Evolutionary conservation across 1,140 invertebrate genomes (phyloP), one percentile per base, ranked within the genome.

Genomic region (Probaryconus sp.): DNA sequence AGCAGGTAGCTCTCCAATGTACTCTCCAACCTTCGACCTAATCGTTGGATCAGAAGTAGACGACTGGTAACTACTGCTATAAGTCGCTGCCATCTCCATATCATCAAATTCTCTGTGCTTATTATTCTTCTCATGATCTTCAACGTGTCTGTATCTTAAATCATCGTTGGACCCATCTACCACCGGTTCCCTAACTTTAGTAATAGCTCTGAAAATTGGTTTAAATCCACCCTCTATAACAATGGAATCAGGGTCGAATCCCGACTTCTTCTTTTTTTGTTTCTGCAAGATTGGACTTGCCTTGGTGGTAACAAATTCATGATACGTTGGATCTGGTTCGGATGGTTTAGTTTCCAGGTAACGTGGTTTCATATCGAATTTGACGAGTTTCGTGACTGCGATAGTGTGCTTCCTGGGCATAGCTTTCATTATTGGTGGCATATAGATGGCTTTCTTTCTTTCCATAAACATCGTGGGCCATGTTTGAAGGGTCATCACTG

Each of bases 141-240:
- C 24, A 1, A 1, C 0, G 10, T 13, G 16, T 14, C 20, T 35
- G 20, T 63, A 2, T 90, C 84, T 38, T 89, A 89, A 3, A 83
- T 87, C 28, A 89, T 67, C 38, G 35, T 35, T 9, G n/a, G 26
- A n/a, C 7, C 16, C 7, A 60, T 70, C 5, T 73, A 68, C 5
- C 56, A 60, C 24, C 30, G 31, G 72, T 67, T 13, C 83, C 82
- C n/a, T 56, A 10, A 83, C 84, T 70, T 88, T 87, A 85, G 31
- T 88, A 83, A 75, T n/a, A 10, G 90, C 91, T 10, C 89, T 88
- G n/a, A 94, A 90, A 10, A 95, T 95, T 1, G 94, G 94, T 56
- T 92, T 93, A 76, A 96, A 96, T 0, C 94, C 94, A 45, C 93
- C 91, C 85, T 95, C 94, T 21, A 95, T 92, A 0, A 95, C 91